Evolutionary conservation across 1,140 invertebrate species (phyloP), one percentile per base, ranked within the genome.

Genomic region (Drosophila elegans): DNA sequence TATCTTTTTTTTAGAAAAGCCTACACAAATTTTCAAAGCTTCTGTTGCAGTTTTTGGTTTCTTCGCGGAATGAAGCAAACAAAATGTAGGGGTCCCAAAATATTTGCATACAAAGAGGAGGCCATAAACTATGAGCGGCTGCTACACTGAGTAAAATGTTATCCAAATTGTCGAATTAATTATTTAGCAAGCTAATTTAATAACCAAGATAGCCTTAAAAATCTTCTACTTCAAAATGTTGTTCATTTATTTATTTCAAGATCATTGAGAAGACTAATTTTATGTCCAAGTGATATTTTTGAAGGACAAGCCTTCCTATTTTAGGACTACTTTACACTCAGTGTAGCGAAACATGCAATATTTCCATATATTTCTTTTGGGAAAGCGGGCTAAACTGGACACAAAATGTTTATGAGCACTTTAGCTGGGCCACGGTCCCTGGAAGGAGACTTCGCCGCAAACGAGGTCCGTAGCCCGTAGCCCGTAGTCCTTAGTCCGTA

Each of bases 401-500:
- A 74, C 77, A 68, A 79, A 82, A 88, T 86, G 83, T 86, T 86
- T 86, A 86, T 86, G 82, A 71, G 75, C 79, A 86, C 83, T 86
- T 86, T 82, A 82, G 79, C 54, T 68, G 34, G 59, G 44, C 53
- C 73, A 76, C 32, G 63, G 52, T 59, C 39, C 38, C 44, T 10
- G 51, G 10, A 55, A 54, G 11, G 16, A 29, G 64, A 62, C 9
- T n/a, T 16, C 3, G 45, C 54, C 54, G 32, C 10, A 48, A 25
- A 9, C 29, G 16, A 12, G 36, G 48, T 38, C 32, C 38, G 34
- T 13, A 12, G 10, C 36, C 11, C 34, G 25, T 11, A 27, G 21
- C 21, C 57, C 55, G 39, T 36, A 63, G 76, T 63, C 66, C 66
- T 38, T 41, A 62, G 66, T 63, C 46, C 39, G 16, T 42, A 66